A percentile compares a stretch with the other conserved stretches of the same genome.
These are phyloP conservation scores for Corythornis madagascariensis DNA, from an alignment of 2,113 vertebrate species.

Conservation along the genomic window DNA sequence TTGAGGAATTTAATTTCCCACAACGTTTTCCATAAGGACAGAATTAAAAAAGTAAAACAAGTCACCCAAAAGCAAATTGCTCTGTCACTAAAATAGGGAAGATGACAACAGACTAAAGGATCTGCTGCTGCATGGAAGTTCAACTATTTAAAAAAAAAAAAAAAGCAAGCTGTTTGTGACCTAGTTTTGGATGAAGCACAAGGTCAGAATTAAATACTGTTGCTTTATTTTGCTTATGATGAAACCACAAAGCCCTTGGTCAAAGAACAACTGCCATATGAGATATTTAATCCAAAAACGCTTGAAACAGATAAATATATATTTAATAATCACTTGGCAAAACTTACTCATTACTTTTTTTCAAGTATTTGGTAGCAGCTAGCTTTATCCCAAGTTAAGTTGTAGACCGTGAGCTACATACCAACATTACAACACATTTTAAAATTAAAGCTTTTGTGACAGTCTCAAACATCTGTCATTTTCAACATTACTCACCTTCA, in stretches of 20 bases:
- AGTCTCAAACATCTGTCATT: not conserved
- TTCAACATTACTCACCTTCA: conserved; percentile 12
- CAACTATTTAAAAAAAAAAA: conserved; percentile 13
- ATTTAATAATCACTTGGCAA: not conserved
- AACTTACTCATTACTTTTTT: not conserved
- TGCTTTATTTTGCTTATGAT: not conserved
- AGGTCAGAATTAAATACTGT: not conserved
- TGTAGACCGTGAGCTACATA: not conserved
- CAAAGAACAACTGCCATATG: not conserved
- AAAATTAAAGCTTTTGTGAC: not conserved
- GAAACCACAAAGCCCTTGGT: not conserved
- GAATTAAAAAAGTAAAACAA: not conserved
- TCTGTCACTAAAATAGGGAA: conserved; percentile 17
- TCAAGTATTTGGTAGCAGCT: not conserved
- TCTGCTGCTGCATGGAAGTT: not conserved
- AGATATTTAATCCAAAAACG: not conserved
- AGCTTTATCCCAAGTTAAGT: not conserved
- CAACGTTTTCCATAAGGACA: conserved; percentile 24
- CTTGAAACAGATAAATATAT: not conserved
- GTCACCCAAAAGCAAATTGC: conserved; percentile 47
- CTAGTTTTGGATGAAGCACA: not conserved
- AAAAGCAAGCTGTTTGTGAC: not conserved
- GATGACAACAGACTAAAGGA: conserved; percentile 45
- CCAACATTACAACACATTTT: not conserved
- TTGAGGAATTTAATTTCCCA: conserved; percentile 19